Percentiles rank a stretch among this genome's conserved stretches.
phyloP scores from a whole-genome alignment of 2,888 invertebrate species.

The Mermis nigrescens region DNA sequence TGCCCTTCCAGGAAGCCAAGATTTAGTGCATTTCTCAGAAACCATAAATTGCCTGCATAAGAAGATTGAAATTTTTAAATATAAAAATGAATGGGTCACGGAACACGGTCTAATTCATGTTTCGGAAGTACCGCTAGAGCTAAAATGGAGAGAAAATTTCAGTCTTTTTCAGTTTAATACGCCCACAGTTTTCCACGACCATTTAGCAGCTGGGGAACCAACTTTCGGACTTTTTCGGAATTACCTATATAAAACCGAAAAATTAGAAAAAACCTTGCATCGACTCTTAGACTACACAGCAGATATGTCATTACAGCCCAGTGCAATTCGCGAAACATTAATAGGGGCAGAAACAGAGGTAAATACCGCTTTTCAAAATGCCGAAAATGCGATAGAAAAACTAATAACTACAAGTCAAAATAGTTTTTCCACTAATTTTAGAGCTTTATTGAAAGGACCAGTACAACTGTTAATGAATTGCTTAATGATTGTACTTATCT shows the following conservation, averaged over 20 bases:
- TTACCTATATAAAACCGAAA: not conserved
- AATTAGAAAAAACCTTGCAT: not conserved
- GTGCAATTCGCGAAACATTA: not conserved
- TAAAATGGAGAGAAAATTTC: not conserved
- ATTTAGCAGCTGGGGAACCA: not conserved
- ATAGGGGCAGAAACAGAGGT: not conserved
- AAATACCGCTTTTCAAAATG: not conserved
- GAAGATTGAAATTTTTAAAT: not conserved
- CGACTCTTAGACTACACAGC: not conserved
- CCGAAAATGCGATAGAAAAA: not conserved
- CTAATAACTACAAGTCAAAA: not conserved
- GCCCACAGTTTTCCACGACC: not conserved
- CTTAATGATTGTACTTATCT: not conserved
- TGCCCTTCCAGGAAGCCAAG: not conserved
- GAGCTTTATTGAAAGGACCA: not conserved
- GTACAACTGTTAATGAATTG: not conserved
- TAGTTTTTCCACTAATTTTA: not conserved
- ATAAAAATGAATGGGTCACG: not conserved
- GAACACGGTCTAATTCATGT: not conserved
- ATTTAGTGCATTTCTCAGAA: not conserved
- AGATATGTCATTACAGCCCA: not conserved
- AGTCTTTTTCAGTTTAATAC: not conserved
- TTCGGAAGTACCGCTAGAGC: not conserved
- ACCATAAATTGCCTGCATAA: not conserved
- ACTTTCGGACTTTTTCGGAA: not conserved